Evolutionary conservation across 2,888 invertebrate genomes (phyloP).

Genomic region (Meiosimyza platycephala): DNA sequence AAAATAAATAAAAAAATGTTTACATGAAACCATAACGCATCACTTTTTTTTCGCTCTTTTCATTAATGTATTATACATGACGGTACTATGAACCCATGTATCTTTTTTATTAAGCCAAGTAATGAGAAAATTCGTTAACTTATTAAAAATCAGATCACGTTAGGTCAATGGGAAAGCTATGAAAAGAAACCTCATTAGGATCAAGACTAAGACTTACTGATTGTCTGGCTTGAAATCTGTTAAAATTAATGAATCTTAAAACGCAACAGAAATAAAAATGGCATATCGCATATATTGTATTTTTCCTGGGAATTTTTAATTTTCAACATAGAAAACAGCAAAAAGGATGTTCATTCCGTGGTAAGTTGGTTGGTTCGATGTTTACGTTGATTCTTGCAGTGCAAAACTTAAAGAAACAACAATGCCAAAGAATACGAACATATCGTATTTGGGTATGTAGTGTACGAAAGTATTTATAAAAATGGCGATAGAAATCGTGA

Average conservation of each 20-base stretch:
- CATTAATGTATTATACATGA: no score
- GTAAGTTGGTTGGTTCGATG: slow-evolving; percentile 10
- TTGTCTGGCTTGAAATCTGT: background rate
- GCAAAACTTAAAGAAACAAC: slow-evolving; percentile 20
- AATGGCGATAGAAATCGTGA: slow-evolving; percentile 65
- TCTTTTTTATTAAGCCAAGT: background rate
- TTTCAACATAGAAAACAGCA: slow-evolving; percentile 31
- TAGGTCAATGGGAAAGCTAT: background rate
- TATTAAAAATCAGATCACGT: slow-evolving; percentile 35
- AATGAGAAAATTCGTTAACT: slow-evolving; percentile 26
- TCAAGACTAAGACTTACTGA: background rate
- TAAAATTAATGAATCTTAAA: slow-evolving; percentile 1
- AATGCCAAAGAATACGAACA: slow-evolving; percentile 14
- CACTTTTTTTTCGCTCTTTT: no score
- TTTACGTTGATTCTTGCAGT: background rate
- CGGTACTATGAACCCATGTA: no score
- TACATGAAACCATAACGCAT: no score
- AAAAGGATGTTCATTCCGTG: slow-evolving; percentile 35
- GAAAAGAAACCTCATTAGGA: background rate
- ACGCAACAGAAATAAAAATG: background rate
- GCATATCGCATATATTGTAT: background rate
- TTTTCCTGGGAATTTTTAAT: slow-evolving; percentile 34
- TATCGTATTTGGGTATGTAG: slow-evolving; percentile 14
- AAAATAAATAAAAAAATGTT: no score
- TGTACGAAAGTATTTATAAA: slow-evolving; percentile 46